These are phyloP conservation scores for Epistrophe eligans DNA, from an alignment of 2,888 invertebrate genomes.

Conservation along the genomic window DNA sequence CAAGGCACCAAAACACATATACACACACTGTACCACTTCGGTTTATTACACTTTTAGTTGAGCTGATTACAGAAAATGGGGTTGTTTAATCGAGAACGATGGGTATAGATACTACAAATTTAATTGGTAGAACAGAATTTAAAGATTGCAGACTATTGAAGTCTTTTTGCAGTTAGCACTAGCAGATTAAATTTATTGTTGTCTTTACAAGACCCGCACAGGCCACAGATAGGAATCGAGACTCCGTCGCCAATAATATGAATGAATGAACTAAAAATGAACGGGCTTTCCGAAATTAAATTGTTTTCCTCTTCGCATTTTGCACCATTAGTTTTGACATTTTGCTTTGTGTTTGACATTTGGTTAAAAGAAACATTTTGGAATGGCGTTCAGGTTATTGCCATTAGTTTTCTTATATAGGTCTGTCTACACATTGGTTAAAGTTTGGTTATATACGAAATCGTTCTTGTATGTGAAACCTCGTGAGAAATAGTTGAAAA, in stretches of 20 bases:
- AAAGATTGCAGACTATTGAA: neutral
- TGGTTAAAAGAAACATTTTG: neutral
- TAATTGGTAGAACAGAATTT: neutral
- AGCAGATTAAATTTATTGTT: conserved; percentile 2
- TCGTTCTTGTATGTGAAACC: too few relatives aligned
- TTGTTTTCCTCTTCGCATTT: conserved; percentile 30
- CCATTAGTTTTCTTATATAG: too few relatives aligned
- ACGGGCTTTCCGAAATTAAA: neutral
- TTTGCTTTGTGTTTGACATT: conserved; percentile 43
- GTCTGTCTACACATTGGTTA: too few relatives aligned
- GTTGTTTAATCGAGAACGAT: neutral
- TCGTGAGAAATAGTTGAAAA: too few relatives aligned
- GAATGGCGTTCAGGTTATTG: neutral
- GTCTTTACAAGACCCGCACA: neutral
- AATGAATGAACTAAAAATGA: conserved; percentile 62
- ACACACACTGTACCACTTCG: conserved; percentile 23
- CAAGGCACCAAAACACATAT: conserved; percentile 33
- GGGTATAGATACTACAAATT: neutral
- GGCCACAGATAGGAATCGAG: neutral
- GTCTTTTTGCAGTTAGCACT: conserved; percentile 9
- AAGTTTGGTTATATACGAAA: too few relatives aligned
- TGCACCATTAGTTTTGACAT: conserved; percentile 31
- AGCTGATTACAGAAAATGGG: neutral
- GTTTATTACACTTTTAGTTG: conserved; percentile 39
- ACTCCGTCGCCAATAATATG: conserved; percentile 13